Percentiles rank a stretch among this genome's conserved stretches.
phyloP scores from a whole-genome alignment of 2,797 vertebrate genomes.

The Anolis apletophallus region DNA sequence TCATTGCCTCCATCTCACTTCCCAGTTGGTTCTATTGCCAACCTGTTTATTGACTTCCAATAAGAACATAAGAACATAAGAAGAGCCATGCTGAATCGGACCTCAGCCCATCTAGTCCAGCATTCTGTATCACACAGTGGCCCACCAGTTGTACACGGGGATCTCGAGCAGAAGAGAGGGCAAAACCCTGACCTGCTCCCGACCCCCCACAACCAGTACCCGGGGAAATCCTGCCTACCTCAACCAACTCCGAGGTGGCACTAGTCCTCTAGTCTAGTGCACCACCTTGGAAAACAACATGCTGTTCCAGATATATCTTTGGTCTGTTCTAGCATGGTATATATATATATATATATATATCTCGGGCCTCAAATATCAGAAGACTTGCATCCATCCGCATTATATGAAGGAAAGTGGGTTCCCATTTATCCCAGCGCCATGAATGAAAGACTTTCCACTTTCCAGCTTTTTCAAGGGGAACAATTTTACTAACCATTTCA shows the following conservation, averaged over 20 bases:
- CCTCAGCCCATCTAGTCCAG: no score
- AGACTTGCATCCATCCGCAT: neutral
- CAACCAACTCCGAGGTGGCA: no score
- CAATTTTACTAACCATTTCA: constrained; percentile 13
- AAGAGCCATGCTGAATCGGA: no score
- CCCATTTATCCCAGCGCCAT: constrained; percentile 34
- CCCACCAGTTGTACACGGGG: no score
- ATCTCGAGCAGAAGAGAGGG: no score
- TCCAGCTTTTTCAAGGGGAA: constrained; percentile 43
- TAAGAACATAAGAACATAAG: no score
- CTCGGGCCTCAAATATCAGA: neutral
- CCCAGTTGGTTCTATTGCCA: neutral
- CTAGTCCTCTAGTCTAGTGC: no score
- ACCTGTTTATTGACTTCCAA: neutral
- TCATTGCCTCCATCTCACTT: neutral
- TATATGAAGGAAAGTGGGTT: rapidly evolving
- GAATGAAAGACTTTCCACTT: constrained; percentile 31
- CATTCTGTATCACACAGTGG: no score
- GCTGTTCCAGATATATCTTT: neutral
- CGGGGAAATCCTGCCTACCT: no score
- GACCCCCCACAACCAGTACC: no score
- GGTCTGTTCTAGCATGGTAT: neutral
- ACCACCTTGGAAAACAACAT: neutral
- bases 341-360: rapidly evolving
- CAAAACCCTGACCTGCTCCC: no score